phyloP scores from a whole-genome alignment of 2,797 vertebrate species.

The Diplodus sargus region DNA sequence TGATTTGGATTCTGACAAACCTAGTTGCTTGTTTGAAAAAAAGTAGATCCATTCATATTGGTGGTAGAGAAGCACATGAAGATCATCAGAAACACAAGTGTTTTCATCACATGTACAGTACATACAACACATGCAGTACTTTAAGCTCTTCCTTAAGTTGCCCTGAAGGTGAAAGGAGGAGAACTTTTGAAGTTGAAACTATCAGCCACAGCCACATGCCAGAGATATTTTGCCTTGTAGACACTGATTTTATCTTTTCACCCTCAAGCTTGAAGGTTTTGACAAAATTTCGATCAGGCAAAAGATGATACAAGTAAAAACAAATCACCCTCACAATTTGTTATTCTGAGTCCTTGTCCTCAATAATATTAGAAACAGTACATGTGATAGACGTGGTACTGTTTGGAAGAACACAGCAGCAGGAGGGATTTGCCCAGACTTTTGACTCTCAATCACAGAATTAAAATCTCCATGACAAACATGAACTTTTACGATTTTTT shows the following conservation, averaged over 20 bases:
- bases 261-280: background rate
- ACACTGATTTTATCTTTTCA: background rate
- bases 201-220: too few relatives aligned
- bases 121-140: background rate
- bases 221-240: background rate
- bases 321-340: background rate
- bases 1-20: background rate
- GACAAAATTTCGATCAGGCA: background rate
- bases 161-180: background rate
- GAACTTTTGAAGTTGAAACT: background rate
- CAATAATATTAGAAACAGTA: background rate
- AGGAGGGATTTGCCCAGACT: background rate
- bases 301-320: background rate
- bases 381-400: background rate
- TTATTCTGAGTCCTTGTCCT: background rate
- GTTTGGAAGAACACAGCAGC: background rate
- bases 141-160: background rate
- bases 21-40: background rate
- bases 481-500: background rate
- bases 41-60: background rate
- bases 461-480: background rate
- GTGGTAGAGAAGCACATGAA: background rate
- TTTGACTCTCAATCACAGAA: background rate
- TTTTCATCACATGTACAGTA: background rate
- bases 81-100: background rate